Conservation (phyloP, 2,797 vertebrate species). For the Picus viridis region DNA sequence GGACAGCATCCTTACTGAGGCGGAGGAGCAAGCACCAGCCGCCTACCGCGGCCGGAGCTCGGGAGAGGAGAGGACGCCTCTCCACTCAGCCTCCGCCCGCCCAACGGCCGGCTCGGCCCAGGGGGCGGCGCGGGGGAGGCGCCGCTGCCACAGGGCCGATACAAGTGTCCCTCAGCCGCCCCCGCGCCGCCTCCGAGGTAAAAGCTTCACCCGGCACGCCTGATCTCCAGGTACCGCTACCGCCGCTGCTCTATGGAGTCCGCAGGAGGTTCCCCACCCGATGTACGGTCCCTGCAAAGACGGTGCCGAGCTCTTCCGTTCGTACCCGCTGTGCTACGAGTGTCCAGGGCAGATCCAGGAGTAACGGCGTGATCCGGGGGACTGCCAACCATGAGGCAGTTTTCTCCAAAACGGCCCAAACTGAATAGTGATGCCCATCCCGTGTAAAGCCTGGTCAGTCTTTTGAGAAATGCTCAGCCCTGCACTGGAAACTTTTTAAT, state of each 20-base stretch:
- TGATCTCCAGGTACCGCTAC: fast-evolving
- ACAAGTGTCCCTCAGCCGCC: neutral
- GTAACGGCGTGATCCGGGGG: neutral
- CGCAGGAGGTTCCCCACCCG: neutral
- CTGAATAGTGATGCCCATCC: neutral
- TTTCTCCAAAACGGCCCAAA: neutral
- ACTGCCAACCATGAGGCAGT: fast-evolving
- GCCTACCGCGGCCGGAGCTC: neutral
- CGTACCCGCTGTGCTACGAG: no score
- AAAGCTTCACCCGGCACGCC: no score
- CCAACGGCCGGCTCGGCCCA: neutral
- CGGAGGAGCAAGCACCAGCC: neutral
- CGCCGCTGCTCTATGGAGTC: fast-evolving
- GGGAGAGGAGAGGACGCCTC: neutral
- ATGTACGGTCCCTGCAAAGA: fast-evolving
- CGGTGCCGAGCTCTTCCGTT: fast-evolving
- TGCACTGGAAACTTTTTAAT: fast-evolving
- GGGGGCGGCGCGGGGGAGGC: neutral
- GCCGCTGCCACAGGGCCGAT: neutral
- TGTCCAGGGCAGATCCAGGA: no score
- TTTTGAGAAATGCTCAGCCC: neutral
- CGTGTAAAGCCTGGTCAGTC: fast-evolving
- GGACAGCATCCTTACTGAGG: slow-evolving; percentile 37
- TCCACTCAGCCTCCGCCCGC: neutral
- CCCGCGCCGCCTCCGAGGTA: no score